A percentile compares a stretch with the other conserved stretches of the same genome.
Conservation (phyloP, 2,888 invertebrate species). For the Taphrorychus bicolor region DNA sequence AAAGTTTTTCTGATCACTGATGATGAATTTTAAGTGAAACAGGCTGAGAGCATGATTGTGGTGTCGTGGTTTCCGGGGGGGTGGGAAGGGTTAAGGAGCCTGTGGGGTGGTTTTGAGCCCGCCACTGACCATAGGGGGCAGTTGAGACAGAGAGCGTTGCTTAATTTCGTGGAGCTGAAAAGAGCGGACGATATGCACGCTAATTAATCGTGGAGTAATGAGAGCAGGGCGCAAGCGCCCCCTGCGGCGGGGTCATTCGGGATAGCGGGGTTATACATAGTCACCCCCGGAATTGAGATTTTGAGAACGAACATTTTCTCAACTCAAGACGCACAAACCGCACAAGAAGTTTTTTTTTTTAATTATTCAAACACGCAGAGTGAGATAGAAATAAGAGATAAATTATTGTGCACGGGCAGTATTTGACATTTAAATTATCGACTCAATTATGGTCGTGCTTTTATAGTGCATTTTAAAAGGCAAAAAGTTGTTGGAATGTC, state of each 20-base stretch:
- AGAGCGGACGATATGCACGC: constrained; percentile 62
- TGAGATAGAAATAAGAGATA: constrained; percentile 37
- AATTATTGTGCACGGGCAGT: constrained; percentile 41
- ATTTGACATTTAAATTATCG: constrained; percentile 43
- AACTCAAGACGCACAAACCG: no score
- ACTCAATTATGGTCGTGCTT: constrained; percentile 37
- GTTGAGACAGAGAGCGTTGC: constrained; percentile 49
- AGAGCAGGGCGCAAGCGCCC: constrained; percentile 60
- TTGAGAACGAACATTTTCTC: constrained; percentile 12
- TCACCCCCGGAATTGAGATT: constrained; percentile 40
- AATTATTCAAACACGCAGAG: no score
- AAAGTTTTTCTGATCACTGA: no score
- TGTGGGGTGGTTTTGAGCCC: not conserved
- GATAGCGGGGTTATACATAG: constrained; percentile 43
- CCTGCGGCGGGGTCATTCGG: constrained; percentile 2
- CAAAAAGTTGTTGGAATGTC: constrained; percentile 35
- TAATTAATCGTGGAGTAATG: constrained; percentile 64
- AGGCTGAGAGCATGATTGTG: no score
- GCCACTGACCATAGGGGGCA: constrained; percentile 29
- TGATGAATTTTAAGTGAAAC: no score
- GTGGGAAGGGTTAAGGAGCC: not conserved
- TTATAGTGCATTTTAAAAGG: constrained; percentile 30
- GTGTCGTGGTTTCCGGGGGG: not conserved
- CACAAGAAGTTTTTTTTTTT: no score
- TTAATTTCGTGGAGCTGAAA: constrained; percentile 58